A percentile compares a stretch with the other conserved stretches of the same genome.
These are phyloP conservation scores for Phania funesta DNA, from an alignment of 2,888 invertebrate genomes.

Conservation along the genomic window DNA sequence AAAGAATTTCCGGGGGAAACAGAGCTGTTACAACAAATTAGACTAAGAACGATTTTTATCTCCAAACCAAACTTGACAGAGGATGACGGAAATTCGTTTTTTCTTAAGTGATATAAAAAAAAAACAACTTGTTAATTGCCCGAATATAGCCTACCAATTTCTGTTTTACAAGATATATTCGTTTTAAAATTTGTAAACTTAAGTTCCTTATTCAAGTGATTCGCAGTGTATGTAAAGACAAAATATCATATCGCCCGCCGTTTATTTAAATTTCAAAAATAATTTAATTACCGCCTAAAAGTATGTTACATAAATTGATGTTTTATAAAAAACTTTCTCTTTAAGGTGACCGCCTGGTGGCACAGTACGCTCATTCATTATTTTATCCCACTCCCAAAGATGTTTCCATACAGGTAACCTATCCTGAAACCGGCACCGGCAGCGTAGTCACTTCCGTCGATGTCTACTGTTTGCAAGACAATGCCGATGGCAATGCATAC, in stretches of 20 bases:
- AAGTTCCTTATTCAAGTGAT: no score
- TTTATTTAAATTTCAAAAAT: background rate
- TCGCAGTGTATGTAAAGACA: no score
- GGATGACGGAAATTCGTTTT: no score
- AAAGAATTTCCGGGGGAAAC: no score
- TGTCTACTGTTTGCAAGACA: slow-evolving; percentile 74
- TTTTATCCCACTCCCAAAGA: slow-evolving; percentile 73
- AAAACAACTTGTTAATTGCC: no score
- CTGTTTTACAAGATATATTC: no score
- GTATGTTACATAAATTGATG: background rate
- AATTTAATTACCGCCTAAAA: slow-evolving; percentile 1
- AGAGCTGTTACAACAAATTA: no score
- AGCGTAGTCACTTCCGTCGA: slow-evolving; percentile 75
- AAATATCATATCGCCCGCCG: background rate
- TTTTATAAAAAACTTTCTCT: slow-evolving; percentile 6
- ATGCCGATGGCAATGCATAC: slow-evolving; percentile 76
- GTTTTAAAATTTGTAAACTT: no score
- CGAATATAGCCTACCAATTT: no score
- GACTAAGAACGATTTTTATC: no score
- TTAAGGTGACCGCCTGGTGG: slow-evolving; percentile 76
- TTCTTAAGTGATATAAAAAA: no score
- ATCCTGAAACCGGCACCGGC: slow-evolving; percentile 75
- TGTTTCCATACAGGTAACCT: slow-evolving; percentile 75
- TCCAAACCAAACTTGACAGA: no score
- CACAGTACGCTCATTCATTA: slow-evolving; percentile 74